Percentiles rank a stretch among this genome's conserved stretches.
Evolutionary conservation across 2,888 invertebrate genomes (phyloP).

Genomic region (Automeris io): DNA sequence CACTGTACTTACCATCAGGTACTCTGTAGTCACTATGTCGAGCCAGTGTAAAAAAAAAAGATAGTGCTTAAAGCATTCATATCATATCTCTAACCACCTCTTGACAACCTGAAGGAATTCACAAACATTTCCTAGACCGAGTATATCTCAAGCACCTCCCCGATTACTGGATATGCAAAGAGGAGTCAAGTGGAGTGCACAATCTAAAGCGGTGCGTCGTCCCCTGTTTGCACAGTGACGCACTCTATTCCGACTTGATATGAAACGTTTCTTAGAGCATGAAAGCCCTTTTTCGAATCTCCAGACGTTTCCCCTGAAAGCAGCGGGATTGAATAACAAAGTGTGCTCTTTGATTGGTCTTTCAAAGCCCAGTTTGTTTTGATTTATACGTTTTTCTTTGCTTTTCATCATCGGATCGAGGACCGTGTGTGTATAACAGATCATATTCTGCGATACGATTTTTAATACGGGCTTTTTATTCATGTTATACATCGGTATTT

Average conservation of each 20-base stretch:
- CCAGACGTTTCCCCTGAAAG: conserved; percentile 36
- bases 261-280: conserved; percentile 35
- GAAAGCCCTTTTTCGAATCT: conserved; percentile 48
- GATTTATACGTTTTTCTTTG: conserved; percentile 17
- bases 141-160: conserved; percentile 8
- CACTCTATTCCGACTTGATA: conserved; percentile 62
- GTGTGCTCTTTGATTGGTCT: conserved; percentile 47
- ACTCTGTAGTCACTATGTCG: no score
- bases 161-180: conserved; percentile 49
- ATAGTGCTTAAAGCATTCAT: no score
- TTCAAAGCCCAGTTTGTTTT: conserved; percentile 24
- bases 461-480: no score
- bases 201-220: conserved; percentile 68
- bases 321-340: conserved; percentile 51
- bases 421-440: not conserved
- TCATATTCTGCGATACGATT: not conserved
- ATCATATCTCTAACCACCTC: no score
- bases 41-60: no score
- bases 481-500: not conserved
- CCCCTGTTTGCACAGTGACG: conserved; percentile 51
- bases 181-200: conserved; percentile 49
- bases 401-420: not conserved
- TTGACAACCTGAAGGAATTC: not conserved
- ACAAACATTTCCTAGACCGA: not conserved
- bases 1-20: no score